Base-by-base conservation (phyloP, 64 coral and sea anemone species). In the Montipora capricornis region DNA sequence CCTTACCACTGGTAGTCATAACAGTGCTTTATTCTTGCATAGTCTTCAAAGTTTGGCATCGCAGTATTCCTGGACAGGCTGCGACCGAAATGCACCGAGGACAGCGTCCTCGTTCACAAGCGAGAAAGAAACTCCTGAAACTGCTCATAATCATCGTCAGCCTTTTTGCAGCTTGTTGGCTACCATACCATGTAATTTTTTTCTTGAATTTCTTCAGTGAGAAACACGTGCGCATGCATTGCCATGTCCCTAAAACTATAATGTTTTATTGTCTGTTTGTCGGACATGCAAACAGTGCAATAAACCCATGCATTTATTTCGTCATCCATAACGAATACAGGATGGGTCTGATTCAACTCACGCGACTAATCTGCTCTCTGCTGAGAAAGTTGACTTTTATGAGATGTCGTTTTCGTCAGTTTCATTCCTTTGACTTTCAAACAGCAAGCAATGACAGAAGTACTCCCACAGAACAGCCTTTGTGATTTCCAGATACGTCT, bases 301-400 rank as follows among this genome's bases (percentile, higher is more conserved):
- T 88, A 0, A 93, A 82, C 58, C 92, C 92, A 5, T 93, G 92
- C 68, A 57, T 93, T 14, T 93, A 87, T 81, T 80, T 93, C 15
- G 45, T 44, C 17, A 79, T 93, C 10, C 76, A 87, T 5, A 74
- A 80, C 12, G 92, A 89, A 26, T 94, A 89, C 53, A 87, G 92
- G 26, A 51, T 17, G 48, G 87, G 60, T 73, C 86, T 52, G 29
- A 13, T 62, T 20, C 68, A 94, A 64, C 6, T 55, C 70, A 88
- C 17, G 22, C 86, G 67, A 14, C 50, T n/a, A 62, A 55, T 57
- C 45, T 89, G 68, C 60, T 74, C 29, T 20, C 52, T 1, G 20
- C 68, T 48, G 1, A n/a, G 64, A 82, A 10, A 49, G 88, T 20
- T 24, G 13, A 17, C 8, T 11, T 8, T 49, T 48, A 71, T 3